Base-by-base conservation (phyloP, 2,888 invertebrate species). In the Epistrophe grossulariae region DNA sequence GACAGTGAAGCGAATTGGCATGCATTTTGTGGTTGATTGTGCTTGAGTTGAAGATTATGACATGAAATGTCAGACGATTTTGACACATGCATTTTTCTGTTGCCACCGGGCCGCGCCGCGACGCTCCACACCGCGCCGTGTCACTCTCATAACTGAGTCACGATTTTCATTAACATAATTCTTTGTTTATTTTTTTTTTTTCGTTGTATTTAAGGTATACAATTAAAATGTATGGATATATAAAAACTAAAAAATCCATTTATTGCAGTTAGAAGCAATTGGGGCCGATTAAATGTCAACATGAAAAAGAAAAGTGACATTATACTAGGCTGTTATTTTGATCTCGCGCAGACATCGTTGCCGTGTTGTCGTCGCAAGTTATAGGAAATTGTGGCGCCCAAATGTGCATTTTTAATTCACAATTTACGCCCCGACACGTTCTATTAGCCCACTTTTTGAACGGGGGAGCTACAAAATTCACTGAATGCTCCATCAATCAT, bases 111-210 rank as follows among this genome's bases (percentile, higher is more conserved):
- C 5, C 40, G 40, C 40, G 4, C 4, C 11, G 11, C 38, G 3
- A 10, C 11, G 10, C n/a, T n/a, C n/a, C 15, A 15, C 8, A 5
- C 45, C n/a, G 9, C 45, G 1, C 24, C 19, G 45, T 55, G 72
- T 68, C 55, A 71, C 35, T 57, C 68, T 84, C 71, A 77, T 68
- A 82, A 87, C 64, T 83, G 55, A 87, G 76, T 87, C 87, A 87
- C 83, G 87, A 79, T 66, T 79, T 76, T 79, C 31, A 76, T 83
- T 79, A 79, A 78, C 85, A 85, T 81, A 85, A 83, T 72, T 74
- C 70, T 79, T 59, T 70, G 71, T n/a, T n/a, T 24, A 2, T 24
- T 24, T 77, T 59, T 73, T 9, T 64, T 68, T 45, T n/a, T 15
- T 52, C 38, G 1, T 4, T 68, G 7, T 38, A n/a, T 13, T 5